Evolutionary conservation across 2,797 vertebrate genomes (phyloP).

Genomic region (Enteromius afrohamiltoni): DNA sequence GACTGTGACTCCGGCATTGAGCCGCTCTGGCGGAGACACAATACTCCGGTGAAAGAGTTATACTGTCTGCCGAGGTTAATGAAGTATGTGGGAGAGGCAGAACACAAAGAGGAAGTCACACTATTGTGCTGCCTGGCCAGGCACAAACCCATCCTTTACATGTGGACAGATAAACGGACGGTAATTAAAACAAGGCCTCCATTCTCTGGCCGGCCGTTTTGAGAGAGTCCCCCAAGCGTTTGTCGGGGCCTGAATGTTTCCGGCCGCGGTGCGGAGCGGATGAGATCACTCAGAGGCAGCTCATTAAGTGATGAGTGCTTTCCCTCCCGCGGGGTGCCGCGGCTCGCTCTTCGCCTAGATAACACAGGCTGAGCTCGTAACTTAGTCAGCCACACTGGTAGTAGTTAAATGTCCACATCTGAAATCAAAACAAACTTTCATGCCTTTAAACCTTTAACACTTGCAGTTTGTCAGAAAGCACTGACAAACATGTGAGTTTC

Average conservation of each 20-base stretch:
- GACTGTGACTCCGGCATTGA: conserved; percentile 53
- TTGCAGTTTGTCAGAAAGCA: neutral
- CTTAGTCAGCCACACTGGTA: conserved; percentile 12
- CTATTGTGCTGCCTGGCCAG: conserved; percentile 36
- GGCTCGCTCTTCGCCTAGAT: conserved; percentile 51
- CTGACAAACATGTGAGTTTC: neutral
- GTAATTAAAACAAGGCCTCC: conserved; percentile 59
- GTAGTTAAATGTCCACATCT: neutral
- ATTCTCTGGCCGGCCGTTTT: conserved; percentile 41
- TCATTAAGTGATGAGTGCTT: conserved; percentile 62
- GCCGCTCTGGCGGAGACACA: conserved; percentile 37
- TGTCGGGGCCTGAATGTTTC: conserved; percentile 53
- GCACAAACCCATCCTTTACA: conserved; percentile 53
- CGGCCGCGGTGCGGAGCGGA: conserved; percentile 54
- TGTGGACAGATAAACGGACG: conserved; percentile 52
- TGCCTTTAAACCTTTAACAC: neutral
- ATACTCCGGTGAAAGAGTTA: conserved; percentile 38
- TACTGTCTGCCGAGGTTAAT: conserved; percentile 52
- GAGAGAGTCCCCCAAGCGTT: conserved; percentile 35
- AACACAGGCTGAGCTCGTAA: conserved; percentile 40
- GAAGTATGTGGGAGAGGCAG: conserved; percentile 44
- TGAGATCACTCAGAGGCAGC: conserved; percentile 62
- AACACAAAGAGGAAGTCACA: conserved; percentile 50
- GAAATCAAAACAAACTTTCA: conserved; percentile 10
- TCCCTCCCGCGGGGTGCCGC: conserved; percentile 48